These are phyloP conservation scores for Spodoptera littoralis DNA, from an alignment of 2,888 invertebrate genomes.

Conservation along the genomic window DNA sequence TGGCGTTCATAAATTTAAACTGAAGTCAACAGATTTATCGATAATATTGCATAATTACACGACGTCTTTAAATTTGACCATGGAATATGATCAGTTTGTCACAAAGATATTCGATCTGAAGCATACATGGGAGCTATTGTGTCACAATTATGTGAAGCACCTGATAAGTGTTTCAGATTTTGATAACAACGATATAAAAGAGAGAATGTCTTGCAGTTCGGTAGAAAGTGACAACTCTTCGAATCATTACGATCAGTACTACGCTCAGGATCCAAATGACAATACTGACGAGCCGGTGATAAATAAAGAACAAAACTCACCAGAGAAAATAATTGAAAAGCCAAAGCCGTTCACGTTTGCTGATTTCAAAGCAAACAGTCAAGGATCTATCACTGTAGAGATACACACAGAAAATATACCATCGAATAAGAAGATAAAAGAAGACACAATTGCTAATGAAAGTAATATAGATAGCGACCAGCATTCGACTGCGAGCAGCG, in stretches of 20 bases:
- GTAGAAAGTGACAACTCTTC: slow-evolving; percentile 79
- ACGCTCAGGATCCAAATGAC: slow-evolving; percentile 64
- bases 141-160: slow-evolving; percentile 88
- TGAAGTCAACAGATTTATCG: slow-evolving; percentile 90
- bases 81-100: slow-evolving; percentile 89
- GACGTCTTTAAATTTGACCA: slow-evolving; percentile 85
- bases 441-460: slow-evolving; percentile 40
- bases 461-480: slow-evolving; percentile 33
- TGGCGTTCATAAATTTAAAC: slow-evolving; percentile 90
- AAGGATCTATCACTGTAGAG: slow-evolving; percentile 62
- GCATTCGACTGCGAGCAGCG: slow-evolving; percentile 15
- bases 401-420: slow-evolving; percentile 55
- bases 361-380: slow-evolving; percentile 86
- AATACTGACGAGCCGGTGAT: slow-evolving; percentile 52
- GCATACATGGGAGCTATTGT: slow-evolving; percentile 90
- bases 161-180: slow-evolving; percentile 79
- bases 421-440: slow-evolving; percentile 32
- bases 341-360: slow-evolving; percentile 88
- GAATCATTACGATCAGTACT: slow-evolving; percentile 79
- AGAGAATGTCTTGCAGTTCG: slow-evolving; percentile 79
- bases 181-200: slow-evolving; percentile 77
- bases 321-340: slow-evolving; percentile 59
- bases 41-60: slow-evolving; percentile 90
- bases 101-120: slow-evolving; percentile 90
- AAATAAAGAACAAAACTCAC: slow-evolving; percentile 40